Percentiles rank a stretch among this genome's conserved stretches.
Evolutionary conservation across 1,140 invertebrate species (phyloP).

Genomic region (Chlorops oryzae): DNA sequence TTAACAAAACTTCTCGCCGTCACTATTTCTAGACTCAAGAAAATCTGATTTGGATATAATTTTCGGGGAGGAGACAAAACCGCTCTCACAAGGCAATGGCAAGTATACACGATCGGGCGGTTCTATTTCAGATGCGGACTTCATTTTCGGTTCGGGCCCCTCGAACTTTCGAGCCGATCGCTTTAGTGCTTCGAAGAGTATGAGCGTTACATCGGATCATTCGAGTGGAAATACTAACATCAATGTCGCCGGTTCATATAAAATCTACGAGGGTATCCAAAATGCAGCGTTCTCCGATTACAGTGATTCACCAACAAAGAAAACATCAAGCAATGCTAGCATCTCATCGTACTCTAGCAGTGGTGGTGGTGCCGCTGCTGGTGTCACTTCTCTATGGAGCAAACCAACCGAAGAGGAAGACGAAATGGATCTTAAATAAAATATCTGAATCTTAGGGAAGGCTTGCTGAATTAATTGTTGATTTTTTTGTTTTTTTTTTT

Average conservation of each 20-base stretch:
- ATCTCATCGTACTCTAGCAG: no score
- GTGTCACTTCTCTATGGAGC: constrained; percentile 15
- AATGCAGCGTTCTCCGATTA: constrained; percentile 45
- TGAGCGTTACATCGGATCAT: constrained; percentile 39
- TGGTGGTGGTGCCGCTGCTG: constrained; percentile 21
- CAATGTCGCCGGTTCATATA: constrained; percentile 25
- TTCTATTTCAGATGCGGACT: constrained; percentile 46
- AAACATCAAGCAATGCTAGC: constrained; percentile 29
- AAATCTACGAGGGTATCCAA: constrained; percentile 45
- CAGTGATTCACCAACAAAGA: constrained; percentile 21
- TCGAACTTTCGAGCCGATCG: constrained; percentile 40
- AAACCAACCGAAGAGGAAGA: constrained; percentile 33
- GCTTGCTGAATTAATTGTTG: constrained; percentile 4
- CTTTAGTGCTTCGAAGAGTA: constrained; percentile 40
- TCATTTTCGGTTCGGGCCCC: constrained; percentile 40
- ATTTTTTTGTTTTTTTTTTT: background rate
- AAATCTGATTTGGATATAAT: constrained; percentile 43
- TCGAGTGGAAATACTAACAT: constrained; percentile 17
- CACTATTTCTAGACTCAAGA: constrained; percentile 34
- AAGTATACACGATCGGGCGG: constrained; percentile 38
- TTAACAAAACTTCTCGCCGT: no score
- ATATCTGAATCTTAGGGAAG: background rate
- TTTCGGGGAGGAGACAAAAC: constrained; percentile 31
- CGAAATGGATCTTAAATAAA: constrained; percentile 44
- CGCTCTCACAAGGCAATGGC: constrained; percentile 22